Evolutionary conservation across 2,888 invertebrate species (phyloP).

Genomic region (Nomada fucata): DNA sequence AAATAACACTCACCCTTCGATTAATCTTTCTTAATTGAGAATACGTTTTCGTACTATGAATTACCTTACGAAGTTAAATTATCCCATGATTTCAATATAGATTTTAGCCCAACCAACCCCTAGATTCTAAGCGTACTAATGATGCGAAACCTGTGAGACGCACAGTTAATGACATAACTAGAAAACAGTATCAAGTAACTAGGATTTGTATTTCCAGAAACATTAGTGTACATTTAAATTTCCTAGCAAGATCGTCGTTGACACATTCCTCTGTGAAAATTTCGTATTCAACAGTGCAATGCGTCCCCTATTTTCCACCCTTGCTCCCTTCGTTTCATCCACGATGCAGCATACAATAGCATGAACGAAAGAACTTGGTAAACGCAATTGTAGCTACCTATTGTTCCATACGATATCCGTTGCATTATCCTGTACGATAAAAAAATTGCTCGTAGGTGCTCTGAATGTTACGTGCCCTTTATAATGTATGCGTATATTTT

Average conservation of each 20-base stretch:
- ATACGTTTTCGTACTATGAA: neutral
- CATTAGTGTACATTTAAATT: conserved; percentile 24
- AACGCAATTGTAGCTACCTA: neutral
- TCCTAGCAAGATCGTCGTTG: conserved; percentile 8
- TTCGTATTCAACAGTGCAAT: neutral
- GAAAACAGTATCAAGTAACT: conserved; percentile 26
- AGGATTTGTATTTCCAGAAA: conserved; percentile 41
- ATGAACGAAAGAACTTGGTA: conserved; percentile 29
- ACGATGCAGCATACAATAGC: conserved; percentile 28
- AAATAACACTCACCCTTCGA: neutral
- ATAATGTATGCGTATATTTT: conserved; percentile 28
- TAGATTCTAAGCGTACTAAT: neutral
- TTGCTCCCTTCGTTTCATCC: conserved; percentile 1
- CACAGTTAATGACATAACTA: conserved; percentile 17
- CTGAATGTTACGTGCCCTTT: conserved; percentile 23
- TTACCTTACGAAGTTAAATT: conserved; percentile 27
- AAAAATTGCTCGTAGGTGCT: conserved; percentile 39
- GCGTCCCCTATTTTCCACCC: neutral
- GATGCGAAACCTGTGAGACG: neutral
- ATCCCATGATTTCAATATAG: conserved; percentile 2
- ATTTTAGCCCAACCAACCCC: neutral
- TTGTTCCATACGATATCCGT: conserved; percentile 19
- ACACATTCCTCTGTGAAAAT: conserved; percentile 15
- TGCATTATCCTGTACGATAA: conserved; percentile 47
- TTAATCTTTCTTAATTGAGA: no score